phyloP scores from a whole-genome alignment of 2,888 invertebrate genomes.

The Xiphydria camelus region DNA sequence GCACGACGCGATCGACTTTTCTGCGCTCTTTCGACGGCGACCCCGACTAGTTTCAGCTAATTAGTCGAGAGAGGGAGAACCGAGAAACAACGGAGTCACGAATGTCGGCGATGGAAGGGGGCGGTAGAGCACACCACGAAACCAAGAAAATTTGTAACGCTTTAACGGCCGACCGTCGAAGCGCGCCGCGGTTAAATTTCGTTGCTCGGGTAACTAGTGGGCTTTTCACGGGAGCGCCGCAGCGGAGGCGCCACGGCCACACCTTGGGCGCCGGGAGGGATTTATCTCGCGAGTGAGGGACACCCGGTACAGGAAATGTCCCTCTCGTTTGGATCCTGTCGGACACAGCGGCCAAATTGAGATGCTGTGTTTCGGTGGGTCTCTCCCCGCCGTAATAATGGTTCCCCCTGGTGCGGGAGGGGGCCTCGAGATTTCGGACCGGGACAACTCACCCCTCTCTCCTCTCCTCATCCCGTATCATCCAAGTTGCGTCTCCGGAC shows the following conservation, averaged over 20 bases:
- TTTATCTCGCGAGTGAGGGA: conserved; percentile 1
- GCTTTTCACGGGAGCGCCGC: conserved; percentile 26
- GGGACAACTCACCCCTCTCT: no score
- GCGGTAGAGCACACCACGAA: neutral
- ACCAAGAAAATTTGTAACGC: conserved; percentile 40
- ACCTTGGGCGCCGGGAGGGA: conserved; percentile 47
- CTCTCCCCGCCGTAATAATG: neutral
- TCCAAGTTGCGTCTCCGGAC: no score
- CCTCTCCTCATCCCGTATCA: no score
- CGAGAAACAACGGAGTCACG: no score
- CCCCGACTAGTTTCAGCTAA: no score
- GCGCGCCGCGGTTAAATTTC: conserved; percentile 45
- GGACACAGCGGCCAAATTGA: neutral
- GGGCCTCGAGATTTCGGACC: no score
- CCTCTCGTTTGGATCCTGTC: conserved; percentile 2
- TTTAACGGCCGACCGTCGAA: conserved; percentile 35
- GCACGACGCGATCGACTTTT: no score
- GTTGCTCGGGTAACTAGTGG: conserved; percentile 37
- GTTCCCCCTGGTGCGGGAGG: no score
- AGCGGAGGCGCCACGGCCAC: conserved; percentile 39
- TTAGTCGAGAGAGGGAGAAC: no score
- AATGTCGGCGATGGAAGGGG: neutral
- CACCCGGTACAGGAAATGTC: neutral
- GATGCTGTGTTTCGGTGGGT: neutral
- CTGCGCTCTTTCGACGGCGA: no score